phyloP scores from a whole-genome alignment of 2,888 invertebrate genomes.

The Nesidiocoris tenuis region DNA sequence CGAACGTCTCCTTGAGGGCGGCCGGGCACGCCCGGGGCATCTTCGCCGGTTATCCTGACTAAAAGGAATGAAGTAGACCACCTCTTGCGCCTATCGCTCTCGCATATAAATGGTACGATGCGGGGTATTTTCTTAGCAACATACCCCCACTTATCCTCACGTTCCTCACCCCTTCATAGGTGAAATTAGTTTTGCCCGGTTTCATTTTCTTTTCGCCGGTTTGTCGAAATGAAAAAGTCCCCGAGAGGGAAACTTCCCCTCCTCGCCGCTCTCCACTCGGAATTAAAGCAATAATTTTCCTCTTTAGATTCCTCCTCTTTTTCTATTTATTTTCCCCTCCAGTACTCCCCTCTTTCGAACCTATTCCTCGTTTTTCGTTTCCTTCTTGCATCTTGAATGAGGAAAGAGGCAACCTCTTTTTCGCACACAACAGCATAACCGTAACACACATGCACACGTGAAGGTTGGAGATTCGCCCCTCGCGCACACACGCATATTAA shows the following conservation, averaged over 20 bases:
- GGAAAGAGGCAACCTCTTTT: constrained; percentile 9
- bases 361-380: constrained; percentile 15
- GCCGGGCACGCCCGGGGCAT: no score
- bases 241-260: neutral
- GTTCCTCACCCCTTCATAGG: no score
- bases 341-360: neutral
- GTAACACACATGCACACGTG: neutral
- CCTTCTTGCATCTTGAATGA: constrained; percentile 24
- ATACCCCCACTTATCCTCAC: no score
- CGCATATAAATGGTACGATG: no score
- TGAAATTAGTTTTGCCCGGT: neutral
- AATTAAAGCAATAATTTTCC: constrained; percentile 33
- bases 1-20: no score
- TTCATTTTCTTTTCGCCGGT: neutral
- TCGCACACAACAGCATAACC: neutral
- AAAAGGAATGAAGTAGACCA: no score
- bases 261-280: neutral
- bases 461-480: neutral
- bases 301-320: constrained; percentile 16
- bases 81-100: no score
- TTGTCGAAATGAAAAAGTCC: neutral
- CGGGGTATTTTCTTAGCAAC: no score
- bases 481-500: constrained; percentile 27
- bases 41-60: no score
- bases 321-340: neutral